Evolutionary conservation across 2,888 invertebrate species (phyloP).

Genomic region (Pollenia angustigena): DNA sequence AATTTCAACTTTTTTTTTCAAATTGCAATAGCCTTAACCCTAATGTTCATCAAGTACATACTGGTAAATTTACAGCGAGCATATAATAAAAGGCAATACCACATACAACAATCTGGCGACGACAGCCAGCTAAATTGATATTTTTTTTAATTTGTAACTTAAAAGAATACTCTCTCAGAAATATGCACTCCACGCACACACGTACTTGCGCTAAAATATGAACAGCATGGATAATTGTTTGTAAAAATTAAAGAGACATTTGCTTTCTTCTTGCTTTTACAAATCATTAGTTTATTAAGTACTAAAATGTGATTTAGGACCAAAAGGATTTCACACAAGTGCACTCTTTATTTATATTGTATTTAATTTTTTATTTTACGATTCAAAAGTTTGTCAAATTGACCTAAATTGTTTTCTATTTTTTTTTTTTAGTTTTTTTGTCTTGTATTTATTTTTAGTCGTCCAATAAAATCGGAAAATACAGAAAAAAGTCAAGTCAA

Average conservation of each 20-base stretch:
- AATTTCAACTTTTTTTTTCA: no score
- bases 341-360: conserved; percentile 13
- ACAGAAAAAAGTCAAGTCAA: conserved; percentile 23
- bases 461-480: conserved; percentile 33
- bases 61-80: background rate
- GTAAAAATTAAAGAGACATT: conserved; percentile 23
- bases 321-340: conserved; percentile 17
- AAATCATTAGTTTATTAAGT: conserved; percentile 51
- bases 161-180: background rate
- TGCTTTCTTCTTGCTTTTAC: conserved; percentile 3
- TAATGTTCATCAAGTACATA: background rate
- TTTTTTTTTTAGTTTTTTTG: conserved; percentile 17
- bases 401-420: conserved; percentile 29
- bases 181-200: background rate
- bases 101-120: conserved; percentile 68
- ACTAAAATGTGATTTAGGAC: conserved; percentile 29
- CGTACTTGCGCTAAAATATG: conserved; percentile 10
- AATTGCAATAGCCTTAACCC: background rate
- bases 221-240: conserved; percentile 7
- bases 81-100: conserved; percentile 57
- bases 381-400: conserved; percentile 45
- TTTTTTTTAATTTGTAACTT: conserved; percentile 39
- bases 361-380: conserved; percentile 8
- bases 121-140: conserved; percentile 75
- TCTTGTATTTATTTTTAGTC: conserved; percentile 50